Percentiles rank a stretch among this genome's conserved stretches.
Conservation (phyloP, 2,113 vertebrate species). For the Dipodomys merriami region DNA sequence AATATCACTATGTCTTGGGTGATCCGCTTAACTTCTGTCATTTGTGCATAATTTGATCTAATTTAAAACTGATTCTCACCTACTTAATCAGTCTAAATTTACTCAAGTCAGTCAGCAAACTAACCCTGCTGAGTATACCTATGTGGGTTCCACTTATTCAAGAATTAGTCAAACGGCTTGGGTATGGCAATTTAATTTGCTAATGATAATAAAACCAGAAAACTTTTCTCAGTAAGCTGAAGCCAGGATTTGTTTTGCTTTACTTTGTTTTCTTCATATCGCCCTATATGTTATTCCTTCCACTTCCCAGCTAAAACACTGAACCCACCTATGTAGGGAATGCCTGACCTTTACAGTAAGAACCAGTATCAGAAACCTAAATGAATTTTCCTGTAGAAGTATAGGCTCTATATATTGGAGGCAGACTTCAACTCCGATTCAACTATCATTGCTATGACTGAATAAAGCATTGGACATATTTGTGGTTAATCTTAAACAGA, state of each 20-base stretch:
- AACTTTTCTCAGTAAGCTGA: neutral
- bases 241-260: neutral
- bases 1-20: neutral
- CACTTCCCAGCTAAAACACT: neutral
- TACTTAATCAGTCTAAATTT: neutral
- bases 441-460: neutral
- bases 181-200: neutral
- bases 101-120: neutral
- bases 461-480: slow-evolving; percentile 26
- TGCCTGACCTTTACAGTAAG: too few species aligned
- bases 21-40: neutral
- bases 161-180: neutral
- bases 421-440: neutral
- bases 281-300: neutral
- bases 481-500: slow-evolving; percentile 60
- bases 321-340: neutral
- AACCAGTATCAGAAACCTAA: too few species aligned
- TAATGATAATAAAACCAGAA: slow-evolving; percentile 29
- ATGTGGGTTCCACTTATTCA: neutral
- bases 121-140: neutral
- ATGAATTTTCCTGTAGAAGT: neutral
- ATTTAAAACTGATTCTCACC: neutral
- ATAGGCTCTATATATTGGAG: too few species aligned
- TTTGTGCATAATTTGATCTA: slow-evolving; percentile 43
- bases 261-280: neutral